A percentile compares a stretch with the other conserved stretches of the same genome.
Evolutionary conservation across 2,888 invertebrate genomes (phyloP).

Genomic region (Heliconius sara): DNA sequence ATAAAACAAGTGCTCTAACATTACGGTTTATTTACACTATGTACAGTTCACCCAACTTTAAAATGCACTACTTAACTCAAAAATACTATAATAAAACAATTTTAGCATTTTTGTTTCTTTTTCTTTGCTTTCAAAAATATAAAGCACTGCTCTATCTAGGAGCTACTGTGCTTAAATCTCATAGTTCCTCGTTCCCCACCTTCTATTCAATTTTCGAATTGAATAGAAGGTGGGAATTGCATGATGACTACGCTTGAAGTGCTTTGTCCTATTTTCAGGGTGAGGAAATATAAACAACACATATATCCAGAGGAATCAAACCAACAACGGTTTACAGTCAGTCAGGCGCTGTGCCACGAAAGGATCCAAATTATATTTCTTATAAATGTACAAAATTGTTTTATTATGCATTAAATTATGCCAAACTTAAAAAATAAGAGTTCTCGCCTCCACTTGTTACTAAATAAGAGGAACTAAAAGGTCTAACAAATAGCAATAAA

Average conservation of each 20-base stretch:
- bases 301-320: not conserved
- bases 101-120: conserved; percentile 23
- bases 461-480: conserved; percentile 55
- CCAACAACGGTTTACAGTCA: too few species aligned
- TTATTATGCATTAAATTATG: conserved; percentile 37
- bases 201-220: not conserved
- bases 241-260: not conserved
- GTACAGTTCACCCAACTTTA: conserved; percentile 63
- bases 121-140: not conserved
- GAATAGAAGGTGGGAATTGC: too few species aligned
- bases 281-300: not conserved
- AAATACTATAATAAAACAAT: conserved; percentile 45
- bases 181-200: not conserved
- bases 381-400: conserved; percentile 41
- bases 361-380: not conserved
- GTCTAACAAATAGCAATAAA: conserved; percentile 53
- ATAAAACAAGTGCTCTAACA: conserved; percentile 74
- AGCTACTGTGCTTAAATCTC: not conserved
- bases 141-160: not conserved
- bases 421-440: conserved; percentile 48
- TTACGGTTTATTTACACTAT: conserved; percentile 68
- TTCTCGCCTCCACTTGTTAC: conserved; percentile 42
- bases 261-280: not conserved
- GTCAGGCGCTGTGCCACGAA: not conserved
- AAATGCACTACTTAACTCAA: conserved; percentile 64